These are phyloP conservation scores for Ferrisia virgata DNA, from an alignment of 2,888 invertebrate genomes.

Conservation along the genomic window DNA sequence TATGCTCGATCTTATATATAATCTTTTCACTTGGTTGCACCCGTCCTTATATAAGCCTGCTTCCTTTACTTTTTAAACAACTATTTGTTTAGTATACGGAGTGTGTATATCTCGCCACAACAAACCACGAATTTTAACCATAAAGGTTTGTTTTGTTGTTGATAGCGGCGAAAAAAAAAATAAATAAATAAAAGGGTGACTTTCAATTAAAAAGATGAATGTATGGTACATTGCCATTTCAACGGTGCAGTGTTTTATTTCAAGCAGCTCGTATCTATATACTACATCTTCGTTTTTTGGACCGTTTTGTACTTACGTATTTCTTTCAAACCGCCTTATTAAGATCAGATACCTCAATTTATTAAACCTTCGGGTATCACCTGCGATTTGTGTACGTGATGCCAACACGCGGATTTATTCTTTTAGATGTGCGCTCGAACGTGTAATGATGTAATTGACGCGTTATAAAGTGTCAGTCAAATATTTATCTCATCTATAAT, in stretches of 20 bases:
- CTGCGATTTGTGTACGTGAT: too few relatives aligned
- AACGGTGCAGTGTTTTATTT: not conserved
- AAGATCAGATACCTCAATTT: too few relatives aligned
- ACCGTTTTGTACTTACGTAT: too few relatives aligned
- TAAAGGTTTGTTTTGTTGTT: not conserved
- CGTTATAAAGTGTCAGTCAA: too few relatives aligned
- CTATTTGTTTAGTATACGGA: not conserved
- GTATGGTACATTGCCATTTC: not conserved
- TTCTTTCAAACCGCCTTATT: too few relatives aligned
- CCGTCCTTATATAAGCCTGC: not conserved
- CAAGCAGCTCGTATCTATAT: not conserved
- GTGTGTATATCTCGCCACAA: not conserved
- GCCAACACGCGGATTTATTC: too few relatives aligned
- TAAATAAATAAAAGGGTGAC: not conserved
- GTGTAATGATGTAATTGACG: too few relatives aligned
- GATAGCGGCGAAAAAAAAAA: not conserved
- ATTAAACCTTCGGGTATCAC: too few relatives aligned
- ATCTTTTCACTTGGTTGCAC: not conserved
- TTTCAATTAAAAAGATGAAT: slow-evolving; percentile 11
- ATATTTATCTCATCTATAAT: too few relatives aligned
- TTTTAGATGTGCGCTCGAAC: too few relatives aligned
- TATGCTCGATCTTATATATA: not conserved
- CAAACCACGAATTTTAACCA: not conserved
- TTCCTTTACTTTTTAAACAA: not conserved
- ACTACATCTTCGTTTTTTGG: not conserved